phyloP scores from a whole-genome alignment of 1,140 invertebrate genomes.

The Heterodera schachtii region DNA sequence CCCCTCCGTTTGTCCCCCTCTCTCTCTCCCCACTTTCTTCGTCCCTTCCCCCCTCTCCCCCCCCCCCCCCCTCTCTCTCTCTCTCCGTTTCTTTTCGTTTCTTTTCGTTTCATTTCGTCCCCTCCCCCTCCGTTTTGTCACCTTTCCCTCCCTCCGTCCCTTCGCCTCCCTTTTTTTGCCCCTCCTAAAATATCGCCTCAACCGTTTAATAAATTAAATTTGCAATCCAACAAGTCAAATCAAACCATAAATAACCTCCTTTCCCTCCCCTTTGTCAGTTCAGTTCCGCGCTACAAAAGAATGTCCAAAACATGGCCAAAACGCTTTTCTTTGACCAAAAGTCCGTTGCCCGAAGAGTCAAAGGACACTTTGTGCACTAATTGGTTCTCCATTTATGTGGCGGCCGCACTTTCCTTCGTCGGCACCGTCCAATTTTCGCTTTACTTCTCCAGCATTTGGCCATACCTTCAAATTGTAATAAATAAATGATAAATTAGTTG shows the following conservation, averaged over 20 bases:
- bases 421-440: conserved; percentile 53
- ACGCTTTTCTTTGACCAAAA: background rate
- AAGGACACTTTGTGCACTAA: conserved; percentile 23
- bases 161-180: too few relatives aligned
- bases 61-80: too few relatives aligned
- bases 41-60: too few relatives aligned
- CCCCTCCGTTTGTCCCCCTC: too few relatives aligned
- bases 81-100: too few relatives aligned
- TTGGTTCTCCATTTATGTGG: conserved; percentile 51
- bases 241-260: too few relatives aligned
- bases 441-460: conserved; percentile 51
- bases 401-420: conserved; percentile 46
- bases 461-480: conserved; percentile 47
- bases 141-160: too few relatives aligned
- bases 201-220: too few relatives aligned
- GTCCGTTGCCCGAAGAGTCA: background rate
- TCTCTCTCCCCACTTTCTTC: background rate
- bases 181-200: background rate
- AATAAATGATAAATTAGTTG: background rate
- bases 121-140: too few relatives aligned
- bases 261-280: background rate
- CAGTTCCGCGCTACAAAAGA: background rate
- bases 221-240: too few relatives aligned
- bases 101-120: too few relatives aligned
- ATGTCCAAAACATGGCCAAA: conserved; percentile 15